phyloP scores from a whole-genome alignment of 2,113 vertebrate genomes.

The Corvus moneduloides region DNA sequence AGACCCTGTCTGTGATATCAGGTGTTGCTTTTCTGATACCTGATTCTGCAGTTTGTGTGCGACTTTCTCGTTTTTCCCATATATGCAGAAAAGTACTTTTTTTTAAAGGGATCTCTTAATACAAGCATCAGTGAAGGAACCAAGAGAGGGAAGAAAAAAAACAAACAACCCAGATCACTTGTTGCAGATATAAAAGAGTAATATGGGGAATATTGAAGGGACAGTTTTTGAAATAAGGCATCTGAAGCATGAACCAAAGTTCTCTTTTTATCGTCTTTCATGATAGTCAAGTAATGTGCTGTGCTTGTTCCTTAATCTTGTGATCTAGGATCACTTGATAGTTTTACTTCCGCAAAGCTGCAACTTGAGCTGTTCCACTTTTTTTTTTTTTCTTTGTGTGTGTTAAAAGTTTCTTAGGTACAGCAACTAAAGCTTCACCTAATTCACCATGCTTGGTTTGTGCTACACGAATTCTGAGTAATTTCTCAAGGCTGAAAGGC shows the following conservation, averaged over 20 bases:
- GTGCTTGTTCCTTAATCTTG: background rate
- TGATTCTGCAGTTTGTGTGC: background rate
- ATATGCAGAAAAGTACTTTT: background rate
- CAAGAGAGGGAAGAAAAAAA: no score
- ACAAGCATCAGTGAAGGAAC: background rate
- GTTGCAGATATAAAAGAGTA: background rate
- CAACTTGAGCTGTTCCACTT: background rate
- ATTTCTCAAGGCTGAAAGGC: background rate
- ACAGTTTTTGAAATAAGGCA: background rate
- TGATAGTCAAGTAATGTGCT: background rate
- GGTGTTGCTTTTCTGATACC: background rate
- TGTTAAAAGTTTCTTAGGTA: background rate
- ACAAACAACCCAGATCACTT: background rate
- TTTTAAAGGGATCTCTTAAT: background rate
- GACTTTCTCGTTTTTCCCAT: background rate
- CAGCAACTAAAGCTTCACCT: background rate
- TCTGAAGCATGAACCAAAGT: background rate
- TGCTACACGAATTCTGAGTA: background rate
- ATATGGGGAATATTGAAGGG: background rate
- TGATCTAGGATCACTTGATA: slow-evolving; percentile 15
- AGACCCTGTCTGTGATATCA: background rate
- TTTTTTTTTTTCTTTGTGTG: background rate
- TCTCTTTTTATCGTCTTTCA: background rate
- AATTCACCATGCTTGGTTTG: background rate
- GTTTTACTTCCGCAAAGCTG: background rate